Percentiles rank a stretch among this genome's conserved stretches.
Evolutionary conservation across 2,113 vertebrate species (phyloP).

Genomic region (Marmota flaviventris): DNA sequence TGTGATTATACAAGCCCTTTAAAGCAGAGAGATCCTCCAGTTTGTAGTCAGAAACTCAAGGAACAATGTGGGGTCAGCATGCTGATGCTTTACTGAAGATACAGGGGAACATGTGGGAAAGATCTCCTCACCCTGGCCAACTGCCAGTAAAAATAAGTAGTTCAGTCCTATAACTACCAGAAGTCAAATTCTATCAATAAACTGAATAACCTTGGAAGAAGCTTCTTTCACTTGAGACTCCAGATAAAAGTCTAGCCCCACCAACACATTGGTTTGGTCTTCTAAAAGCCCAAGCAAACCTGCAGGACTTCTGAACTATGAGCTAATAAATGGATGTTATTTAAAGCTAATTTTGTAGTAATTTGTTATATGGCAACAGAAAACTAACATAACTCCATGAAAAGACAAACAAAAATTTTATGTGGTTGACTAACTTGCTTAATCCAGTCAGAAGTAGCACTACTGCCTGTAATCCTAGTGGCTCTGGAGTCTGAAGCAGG

Average conservation of each 20-base stretch:
- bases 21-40: background rate
- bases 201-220: background rate
- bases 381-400: background rate
- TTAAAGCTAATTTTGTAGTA: background rate
- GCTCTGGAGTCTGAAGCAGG: too few species aligned
- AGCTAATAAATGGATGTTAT: background rate
- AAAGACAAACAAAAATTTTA: background rate
- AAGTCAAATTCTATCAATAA: background rate
- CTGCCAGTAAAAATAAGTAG: background rate
- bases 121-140: background rate
- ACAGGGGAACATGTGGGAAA: background rate
- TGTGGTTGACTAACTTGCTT: background rate
- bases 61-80: background rate
- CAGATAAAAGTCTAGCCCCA: background rate
- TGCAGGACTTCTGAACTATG: background rate
- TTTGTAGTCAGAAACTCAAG: background rate
- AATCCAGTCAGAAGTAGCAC: background rate
- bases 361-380: background rate
- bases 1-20: background rate
- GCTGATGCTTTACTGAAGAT: background rate
- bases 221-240: background rate
- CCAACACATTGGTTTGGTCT: background rate
- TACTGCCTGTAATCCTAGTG: too few species aligned
- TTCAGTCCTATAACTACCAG: background rate
- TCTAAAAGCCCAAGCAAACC: background rate